A percentile compares a stretch with the other conserved stretches of the same genome.
phyloP scores from a whole-genome alignment of 1,140 invertebrate genomes.

The Leptonema lineaticorne region DNA sequence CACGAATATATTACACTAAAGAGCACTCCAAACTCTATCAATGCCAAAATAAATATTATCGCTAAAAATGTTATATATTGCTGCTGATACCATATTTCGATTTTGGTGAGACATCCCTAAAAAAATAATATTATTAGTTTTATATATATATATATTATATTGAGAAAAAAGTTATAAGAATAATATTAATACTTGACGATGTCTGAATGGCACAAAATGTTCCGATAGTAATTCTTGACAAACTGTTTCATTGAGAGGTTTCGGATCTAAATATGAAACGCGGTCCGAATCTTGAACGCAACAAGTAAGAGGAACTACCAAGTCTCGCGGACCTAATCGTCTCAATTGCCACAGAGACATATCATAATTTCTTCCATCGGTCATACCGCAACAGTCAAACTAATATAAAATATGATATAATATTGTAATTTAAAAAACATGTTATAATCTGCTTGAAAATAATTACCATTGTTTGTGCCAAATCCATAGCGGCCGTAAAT shows the following conservation, averaged over 20 bases:
- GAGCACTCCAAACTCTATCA: constrained; percentile 69
- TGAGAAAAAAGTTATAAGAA: too few species aligned
- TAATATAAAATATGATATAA: constrained; percentile 46
- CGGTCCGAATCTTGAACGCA: constrained; percentile 65
- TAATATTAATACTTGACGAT: constrained; percentile 56
- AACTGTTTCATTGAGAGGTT: constrained; percentile 66
- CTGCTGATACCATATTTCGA: constrained; percentile 76
- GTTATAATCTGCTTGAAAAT: neutral
- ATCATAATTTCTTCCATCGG: constrained; percentile 76
- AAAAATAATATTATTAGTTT: constrained; percentile 34
- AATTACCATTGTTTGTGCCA: constrained; percentile 54
- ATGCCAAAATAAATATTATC: constrained; percentile 63
- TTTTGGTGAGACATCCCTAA: constrained; percentile 68
- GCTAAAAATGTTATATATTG: constrained; percentile 72
- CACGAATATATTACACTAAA: constrained; percentile 70
- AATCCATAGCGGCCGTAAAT: constrained; percentile 79
- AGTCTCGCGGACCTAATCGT: constrained; percentile 66
- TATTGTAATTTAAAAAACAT: neutral
- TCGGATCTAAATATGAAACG: constrained; percentile 72
- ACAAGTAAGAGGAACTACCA: constrained; percentile 76
- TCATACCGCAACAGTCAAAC: constrained; percentile 83
- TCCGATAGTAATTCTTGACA: constrained; percentile 69
- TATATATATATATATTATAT: neutral
- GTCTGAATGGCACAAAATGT: constrained; percentile 62
- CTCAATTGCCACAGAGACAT: constrained; percentile 79